These are phyloP conservation scores for Deilephila elpenor DNA, from an alignment of 2,888 invertebrate species.

Conservation along the genomic window DNA sequence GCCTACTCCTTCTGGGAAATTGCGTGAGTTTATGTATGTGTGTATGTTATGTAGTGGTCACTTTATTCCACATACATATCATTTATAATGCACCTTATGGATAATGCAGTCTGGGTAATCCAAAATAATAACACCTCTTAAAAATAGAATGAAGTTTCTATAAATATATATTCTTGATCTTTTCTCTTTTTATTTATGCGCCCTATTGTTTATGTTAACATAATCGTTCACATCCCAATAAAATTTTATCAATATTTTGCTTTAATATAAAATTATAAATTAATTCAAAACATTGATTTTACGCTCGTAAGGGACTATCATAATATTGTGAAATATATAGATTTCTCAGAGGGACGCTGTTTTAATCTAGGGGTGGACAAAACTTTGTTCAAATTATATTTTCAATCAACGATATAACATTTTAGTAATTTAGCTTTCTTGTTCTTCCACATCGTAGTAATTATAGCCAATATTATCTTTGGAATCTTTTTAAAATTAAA, in stretches of 20 bases:
- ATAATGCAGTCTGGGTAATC: too few relatives aligned
- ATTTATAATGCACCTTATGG: too few relatives aligned
- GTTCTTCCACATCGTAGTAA: too few relatives aligned
- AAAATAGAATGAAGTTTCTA: background rate
- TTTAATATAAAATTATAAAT: constrained; percentile 35
- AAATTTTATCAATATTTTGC: constrained; percentile 31
- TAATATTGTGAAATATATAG: constrained; percentile 34
- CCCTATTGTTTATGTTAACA: background rate
- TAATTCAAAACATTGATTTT: constrained; percentile 32
- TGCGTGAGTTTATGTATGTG: too few relatives aligned
- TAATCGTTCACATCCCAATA: background rate
- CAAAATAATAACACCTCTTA: too few relatives aligned
- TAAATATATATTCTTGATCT: background rate
- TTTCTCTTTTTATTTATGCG: background rate
- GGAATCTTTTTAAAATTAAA: too few relatives aligned
- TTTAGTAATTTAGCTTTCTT: too few relatives aligned
- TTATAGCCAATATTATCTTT: too few relatives aligned
- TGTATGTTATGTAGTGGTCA: too few relatives aligned
- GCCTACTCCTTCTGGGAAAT: too few relatives aligned
- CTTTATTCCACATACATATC: too few relatives aligned
- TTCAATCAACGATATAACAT: background rate
- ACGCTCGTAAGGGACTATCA: constrained; percentile 32
- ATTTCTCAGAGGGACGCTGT: constrained; percentile 23
- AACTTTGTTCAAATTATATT: background rate
- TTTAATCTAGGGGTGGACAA: constrained; percentile 20